Percentiles rank a stretch among this genome's conserved stretches.
These are phyloP conservation scores for Lordiphosa clarofinis DNA, from an alignment of 1,140 invertebrate genomes.

Conservation along the genomic window DNA sequence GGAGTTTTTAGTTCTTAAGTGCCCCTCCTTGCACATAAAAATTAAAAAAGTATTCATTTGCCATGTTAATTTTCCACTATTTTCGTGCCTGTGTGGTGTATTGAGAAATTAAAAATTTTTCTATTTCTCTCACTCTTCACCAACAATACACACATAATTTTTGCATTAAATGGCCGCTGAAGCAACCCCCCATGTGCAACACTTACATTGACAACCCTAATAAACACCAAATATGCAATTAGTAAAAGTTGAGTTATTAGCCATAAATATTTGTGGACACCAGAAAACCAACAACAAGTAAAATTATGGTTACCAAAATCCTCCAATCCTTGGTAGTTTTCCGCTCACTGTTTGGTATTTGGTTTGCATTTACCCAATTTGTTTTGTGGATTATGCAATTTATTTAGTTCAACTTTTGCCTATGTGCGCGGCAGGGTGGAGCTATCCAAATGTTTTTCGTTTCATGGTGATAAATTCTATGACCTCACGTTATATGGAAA, in stretches of 20 bases:
- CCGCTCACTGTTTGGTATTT: slow-evolving; percentile 43
- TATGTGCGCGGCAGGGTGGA: not conserved
- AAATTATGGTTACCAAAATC: slow-evolving; percentile 33
- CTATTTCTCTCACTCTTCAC: not conserved
- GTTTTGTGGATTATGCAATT: slow-evolving; percentile 59
- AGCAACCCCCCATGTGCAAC: not conserved
- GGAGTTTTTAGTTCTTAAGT: slow-evolving; percentile 16
- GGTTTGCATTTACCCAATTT: no score
- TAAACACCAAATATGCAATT: slow-evolving; percentile 71
- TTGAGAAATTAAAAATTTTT: slow-evolving; percentile 2
- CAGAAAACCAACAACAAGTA: slow-evolving; percentile 19
- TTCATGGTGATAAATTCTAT: no score
- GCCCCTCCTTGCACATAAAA: not conserved
- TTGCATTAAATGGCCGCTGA: slow-evolving; percentile 25
- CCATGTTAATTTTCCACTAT: no score
- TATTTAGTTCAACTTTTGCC: slow-evolving; percentile 53
- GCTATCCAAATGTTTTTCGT: not conserved
- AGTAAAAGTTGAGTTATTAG: slow-evolving; percentile 66
- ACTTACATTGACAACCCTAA: slow-evolving; percentile 39
- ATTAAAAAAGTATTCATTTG: slow-evolving; percentile 26
- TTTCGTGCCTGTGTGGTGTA: slow-evolving; percentile 2
- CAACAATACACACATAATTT: slow-evolving; percentile 13
- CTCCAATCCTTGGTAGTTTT: slow-evolving; percentile 15
- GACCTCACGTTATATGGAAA: no score
- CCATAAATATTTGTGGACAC: slow-evolving; percentile 58